These are phyloP conservation scores for Prosopocoilus inquinatus DNA, from an alignment of 2,888 invertebrate genomes.

Conservation along the genomic window DNA sequence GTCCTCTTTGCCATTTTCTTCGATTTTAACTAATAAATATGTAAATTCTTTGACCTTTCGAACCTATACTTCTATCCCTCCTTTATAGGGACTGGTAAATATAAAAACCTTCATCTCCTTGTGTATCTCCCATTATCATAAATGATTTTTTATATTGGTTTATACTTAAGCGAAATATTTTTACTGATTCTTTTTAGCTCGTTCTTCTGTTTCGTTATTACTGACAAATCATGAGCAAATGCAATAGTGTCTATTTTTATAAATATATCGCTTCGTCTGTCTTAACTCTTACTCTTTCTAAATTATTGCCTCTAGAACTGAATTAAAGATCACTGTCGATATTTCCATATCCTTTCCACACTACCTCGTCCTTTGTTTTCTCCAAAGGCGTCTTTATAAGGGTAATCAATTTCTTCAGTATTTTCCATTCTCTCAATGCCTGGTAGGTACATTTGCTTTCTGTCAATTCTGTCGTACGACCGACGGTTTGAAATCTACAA, in stretches of 20 bases:
- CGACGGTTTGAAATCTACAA: slow-evolving; percentile 1
- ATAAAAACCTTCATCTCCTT: neutral
- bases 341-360: neutral
- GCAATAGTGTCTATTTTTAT: neutral
- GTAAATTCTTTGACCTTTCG: neutral
- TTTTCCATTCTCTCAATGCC: neutral
- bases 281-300: neutral
- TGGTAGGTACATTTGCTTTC: neutral
- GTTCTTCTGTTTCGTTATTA: neutral
- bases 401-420: neutral
- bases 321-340: neutral
- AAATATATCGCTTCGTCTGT: neutral
- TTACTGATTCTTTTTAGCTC: neutral
- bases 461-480: neutral
- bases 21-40: no score
- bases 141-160: neutral
- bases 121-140: neutral
- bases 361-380: neutral
- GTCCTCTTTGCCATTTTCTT: no score
- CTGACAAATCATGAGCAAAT: neutral
- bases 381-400: no score
- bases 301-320: neutral
- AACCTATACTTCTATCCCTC: neutral
- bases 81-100: neutral
- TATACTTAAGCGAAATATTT: neutral